Percentiles rank a stretch among this genome's conserved stretches.
Conservation (phyloP, 2,888 invertebrate species). For the Colostygia pectinataria region DNA sequence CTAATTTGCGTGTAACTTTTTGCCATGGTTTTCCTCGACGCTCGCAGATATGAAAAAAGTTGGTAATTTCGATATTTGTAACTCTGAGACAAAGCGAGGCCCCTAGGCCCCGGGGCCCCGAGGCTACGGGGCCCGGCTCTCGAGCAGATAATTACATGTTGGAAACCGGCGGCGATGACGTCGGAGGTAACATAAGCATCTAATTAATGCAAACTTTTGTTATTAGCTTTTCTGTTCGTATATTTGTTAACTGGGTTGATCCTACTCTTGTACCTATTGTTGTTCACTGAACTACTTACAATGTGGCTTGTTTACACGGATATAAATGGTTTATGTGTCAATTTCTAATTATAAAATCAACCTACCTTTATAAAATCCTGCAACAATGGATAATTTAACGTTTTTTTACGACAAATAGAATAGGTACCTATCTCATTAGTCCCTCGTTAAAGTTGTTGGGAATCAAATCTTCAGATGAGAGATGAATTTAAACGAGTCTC, state of each 20-base stretch:
- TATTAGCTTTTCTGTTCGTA: slow-evolving; percentile 8
- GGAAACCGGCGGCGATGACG: not conserved
- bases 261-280: not conserved
- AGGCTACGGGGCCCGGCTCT: not conserved
- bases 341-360: no score
- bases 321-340: no score
- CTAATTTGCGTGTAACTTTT: slow-evolving; percentile 23
- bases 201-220: slow-evolving; percentile 17
- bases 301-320: no score
- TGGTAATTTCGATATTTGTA: slow-evolving; percentile 30
- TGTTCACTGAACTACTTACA: no score
- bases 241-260: slow-evolving; percentile 2
- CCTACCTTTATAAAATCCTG: no score
- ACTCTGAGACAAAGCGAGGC: slow-evolving; percentile 18
- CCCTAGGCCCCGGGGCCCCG: not conserved
- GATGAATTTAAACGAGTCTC: no score
- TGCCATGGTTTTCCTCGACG: slow-evolving; percentile 9
- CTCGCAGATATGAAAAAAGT: slow-evolving; percentile 33
- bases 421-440: no score
- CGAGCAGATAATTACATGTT: slow-evolving; percentile 5
- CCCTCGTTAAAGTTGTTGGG: no score
- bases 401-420: no score
- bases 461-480: no score
- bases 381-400: no score
- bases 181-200: slow-evolving; percentile 13